Percentiles rank a stretch among this genome's conserved stretches.
phyloP scores from a whole-genome alignment of 2,113 vertebrate species.

The Corvus cornix region DNA sequence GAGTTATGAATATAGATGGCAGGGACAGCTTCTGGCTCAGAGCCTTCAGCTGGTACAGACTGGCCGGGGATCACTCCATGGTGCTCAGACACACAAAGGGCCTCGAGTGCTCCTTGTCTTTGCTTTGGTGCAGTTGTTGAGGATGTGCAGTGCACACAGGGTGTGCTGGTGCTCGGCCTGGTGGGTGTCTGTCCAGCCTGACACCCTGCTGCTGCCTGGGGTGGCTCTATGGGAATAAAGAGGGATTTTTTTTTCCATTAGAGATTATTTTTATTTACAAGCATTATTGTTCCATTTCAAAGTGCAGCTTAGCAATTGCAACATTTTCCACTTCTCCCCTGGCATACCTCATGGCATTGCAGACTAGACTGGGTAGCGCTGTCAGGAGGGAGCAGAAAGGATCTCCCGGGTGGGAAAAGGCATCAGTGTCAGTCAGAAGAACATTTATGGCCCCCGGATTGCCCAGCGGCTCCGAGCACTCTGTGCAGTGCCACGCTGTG shows the following conservation, averaged over 20 bases:
- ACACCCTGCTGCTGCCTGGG: not conserved
- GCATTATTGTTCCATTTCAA: conserved; percentile 7
- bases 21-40: not conserved
- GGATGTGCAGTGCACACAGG: not conserved
- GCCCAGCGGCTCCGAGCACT: not conserved
- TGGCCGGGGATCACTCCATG: not conserved
- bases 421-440: not conserved
- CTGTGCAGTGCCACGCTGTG: not conserved
- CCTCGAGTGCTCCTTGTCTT: not conserved
- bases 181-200: conserved; percentile 13
- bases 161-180: conserved; percentile 15
- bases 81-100: not conserved
- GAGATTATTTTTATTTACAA: conserved; percentile 28
- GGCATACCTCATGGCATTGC: not conserved
- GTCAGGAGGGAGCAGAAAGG: not conserved
- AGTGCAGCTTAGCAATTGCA: not conserved
- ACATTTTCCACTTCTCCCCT: not conserved
- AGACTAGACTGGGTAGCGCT: not conserved
- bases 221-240: not conserved
- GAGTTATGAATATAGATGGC: not conserved
- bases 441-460: not conserved
- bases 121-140: not conserved
- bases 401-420: not conserved
- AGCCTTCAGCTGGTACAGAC: not conserved
- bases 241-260: not conserved